These are phyloP conservation scores for Atrina japonica DNA, from an alignment of 2,888 invertebrate species.

Conservation along the genomic window DNA sequence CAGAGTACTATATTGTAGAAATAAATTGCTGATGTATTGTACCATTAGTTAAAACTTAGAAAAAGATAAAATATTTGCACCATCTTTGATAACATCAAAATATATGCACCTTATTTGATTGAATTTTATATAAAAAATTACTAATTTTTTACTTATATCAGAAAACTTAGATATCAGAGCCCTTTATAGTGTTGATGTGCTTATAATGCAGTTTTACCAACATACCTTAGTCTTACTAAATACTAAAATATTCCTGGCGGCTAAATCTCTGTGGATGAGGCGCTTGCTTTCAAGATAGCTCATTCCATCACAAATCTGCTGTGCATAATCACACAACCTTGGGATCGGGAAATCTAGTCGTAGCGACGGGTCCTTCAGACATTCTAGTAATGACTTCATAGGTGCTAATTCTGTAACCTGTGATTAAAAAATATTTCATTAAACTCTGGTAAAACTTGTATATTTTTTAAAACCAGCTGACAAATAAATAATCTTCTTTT, in stretches of 20 bases:
- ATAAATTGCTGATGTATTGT: too few species aligned
- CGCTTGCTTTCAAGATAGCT: conserved; percentile 97
- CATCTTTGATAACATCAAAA: too few species aligned
- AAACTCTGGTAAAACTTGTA: neutral
- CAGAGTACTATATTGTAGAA: too few species aligned
- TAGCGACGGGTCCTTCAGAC: conserved; percentile 95
- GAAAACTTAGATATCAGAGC: neutral
- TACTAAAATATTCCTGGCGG: conserved; percentile 98
- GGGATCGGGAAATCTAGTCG: conserved; percentile 95
- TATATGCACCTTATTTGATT: too few species aligned
- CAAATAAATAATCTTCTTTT: too few species aligned
- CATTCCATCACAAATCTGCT: conserved; percentile 99
- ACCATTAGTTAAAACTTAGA: too few species aligned
- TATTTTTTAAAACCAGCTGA: neutral
- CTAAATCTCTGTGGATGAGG: conserved; percentile 98
- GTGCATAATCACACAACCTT: conserved; percentile 95
- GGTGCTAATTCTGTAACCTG: conserved; percentile 97
- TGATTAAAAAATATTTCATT: conserved; percentile 9
- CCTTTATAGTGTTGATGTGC: neutral
- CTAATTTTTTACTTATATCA: neutral
- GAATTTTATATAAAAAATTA: too few species aligned
- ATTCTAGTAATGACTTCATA: conserved; percentile 95
- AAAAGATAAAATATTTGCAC: too few species aligned
- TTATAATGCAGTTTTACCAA: neutral
- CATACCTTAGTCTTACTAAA: conserved; percentile 94